Conservation (phyloP, 2,113 vertebrate genomes). For the Corvus cornix region DNA sequence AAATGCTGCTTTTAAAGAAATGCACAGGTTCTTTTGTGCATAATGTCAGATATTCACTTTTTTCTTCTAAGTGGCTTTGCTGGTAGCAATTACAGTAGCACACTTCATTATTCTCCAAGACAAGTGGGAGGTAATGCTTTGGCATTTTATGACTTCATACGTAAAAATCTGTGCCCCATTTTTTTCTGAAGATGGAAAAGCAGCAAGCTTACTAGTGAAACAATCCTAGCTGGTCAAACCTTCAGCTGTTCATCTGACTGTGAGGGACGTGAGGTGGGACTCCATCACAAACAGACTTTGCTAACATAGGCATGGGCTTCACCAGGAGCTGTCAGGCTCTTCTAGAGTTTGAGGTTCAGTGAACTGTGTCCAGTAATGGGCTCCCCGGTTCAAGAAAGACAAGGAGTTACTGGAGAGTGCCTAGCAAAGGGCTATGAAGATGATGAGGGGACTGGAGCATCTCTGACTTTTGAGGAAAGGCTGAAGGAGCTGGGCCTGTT, state of each 20-base stretch:
- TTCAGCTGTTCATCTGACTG: not conserved
- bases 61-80: not conserved
- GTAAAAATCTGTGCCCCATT: not conserved
- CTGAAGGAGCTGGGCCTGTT: not conserved
- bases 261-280: not conserved
- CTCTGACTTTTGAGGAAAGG: not conserved
- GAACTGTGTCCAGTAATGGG: not conserved
- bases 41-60: not conserved
- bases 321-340: not conserved
- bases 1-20: not conserved
- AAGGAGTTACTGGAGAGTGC: not conserved
- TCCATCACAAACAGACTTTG: not conserved
- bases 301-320: rapidly evolving
- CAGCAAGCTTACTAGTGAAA: not conserved
- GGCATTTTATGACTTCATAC: not conserved
- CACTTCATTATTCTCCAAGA: not conserved
- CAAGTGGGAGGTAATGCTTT: not conserved
- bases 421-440: not conserved
- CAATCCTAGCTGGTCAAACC: not conserved
- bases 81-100: not conserved
- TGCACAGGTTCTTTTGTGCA: not conserved
- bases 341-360: not conserved
- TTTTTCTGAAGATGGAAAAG: not conserved
- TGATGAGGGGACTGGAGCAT: not conserved
- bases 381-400: not conserved